A percentile compares a stretch with the other conserved stretches of the same genome.
Evolutionary conservation across 2,113 vertebrate species (phyloP).

Genomic region (Taurulus bubalis): DNA sequence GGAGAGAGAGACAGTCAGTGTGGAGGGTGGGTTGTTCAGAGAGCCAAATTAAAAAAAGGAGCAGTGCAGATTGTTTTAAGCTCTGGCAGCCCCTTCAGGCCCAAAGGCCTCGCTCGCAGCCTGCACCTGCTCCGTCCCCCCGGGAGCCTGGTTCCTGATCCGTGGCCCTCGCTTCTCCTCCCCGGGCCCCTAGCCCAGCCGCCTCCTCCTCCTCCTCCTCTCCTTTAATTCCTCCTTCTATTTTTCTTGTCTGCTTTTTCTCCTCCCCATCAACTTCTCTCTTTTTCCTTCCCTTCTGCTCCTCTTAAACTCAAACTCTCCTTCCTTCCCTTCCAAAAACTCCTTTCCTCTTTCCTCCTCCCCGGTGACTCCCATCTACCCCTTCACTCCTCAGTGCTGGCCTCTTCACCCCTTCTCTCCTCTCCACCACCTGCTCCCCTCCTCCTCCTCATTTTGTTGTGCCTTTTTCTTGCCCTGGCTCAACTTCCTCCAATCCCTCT

Average conservation of each 20-base stretch:
- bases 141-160: constrained; percentile 96
- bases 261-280: constrained; percentile 20
- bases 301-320: constrained; percentile 9
- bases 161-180: constrained; percentile 90
- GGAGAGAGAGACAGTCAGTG: constrained; percentile 64
- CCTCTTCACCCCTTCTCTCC: constrained; percentile 64
- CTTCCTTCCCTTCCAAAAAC: constrained; percentile 19
- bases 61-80: constrained; percentile 97
- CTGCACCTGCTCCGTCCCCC: constrained; percentile 98
- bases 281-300: constrained; percentile 5
- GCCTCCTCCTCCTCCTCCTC: constrained; percentile 44
- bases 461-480: constrained; percentile 23
- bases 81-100: constrained; percentile 95
- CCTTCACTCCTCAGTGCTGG: constrained; percentile 54
- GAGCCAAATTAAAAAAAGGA: constrained; percentile 91
- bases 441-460: constrained; percentile 38
- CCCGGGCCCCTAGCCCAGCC: constrained; percentile 68
- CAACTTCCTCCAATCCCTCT: constrained; percentile 27
- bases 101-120: constrained; percentile 97
- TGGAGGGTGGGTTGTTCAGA: constrained; percentile 86
- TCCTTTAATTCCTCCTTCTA: constrained; percentile 12
- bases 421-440: constrained; percentile 68
- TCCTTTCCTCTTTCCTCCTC: constrained; percentile 37
- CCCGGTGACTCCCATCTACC: constrained; percentile 34
- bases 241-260: constrained; percentile 11